Conservation (phyloP, 1,140 invertebrate species). For the Yoshiicerus persimilis region DNA sequence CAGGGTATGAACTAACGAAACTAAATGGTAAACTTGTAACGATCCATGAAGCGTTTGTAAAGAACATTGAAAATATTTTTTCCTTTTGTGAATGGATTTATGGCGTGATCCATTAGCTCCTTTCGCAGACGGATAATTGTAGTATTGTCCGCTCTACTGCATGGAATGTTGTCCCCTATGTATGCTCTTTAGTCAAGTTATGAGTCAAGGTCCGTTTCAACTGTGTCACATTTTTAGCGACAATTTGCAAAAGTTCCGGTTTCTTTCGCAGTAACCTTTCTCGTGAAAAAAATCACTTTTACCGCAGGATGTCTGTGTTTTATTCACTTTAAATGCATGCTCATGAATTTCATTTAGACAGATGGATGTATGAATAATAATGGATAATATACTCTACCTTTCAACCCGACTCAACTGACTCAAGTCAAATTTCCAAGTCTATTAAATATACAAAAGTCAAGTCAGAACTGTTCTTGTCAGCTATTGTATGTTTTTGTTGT, state of each 20-base stretch:
- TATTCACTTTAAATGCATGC: not conserved
- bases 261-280: not conserved
- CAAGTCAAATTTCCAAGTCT: not conserved
- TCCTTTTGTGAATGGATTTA: not conserved
- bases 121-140: slow-evolving; percentile 1
- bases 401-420: not conserved
- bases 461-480: not conserved
- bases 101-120: slow-evolving; percentile 4
- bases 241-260: not conserved
- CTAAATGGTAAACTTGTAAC: not conserved
- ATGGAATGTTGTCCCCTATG: not conserved
- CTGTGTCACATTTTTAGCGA: slow-evolving; percentile 2
- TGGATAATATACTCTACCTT: not conserved
- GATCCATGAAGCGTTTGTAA: not conserved
- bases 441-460: not conserved
- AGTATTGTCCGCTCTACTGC: not conserved
- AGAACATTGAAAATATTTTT: slow-evolving; percentile 2
- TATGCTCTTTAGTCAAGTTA: not conserved
- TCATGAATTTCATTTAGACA: not conserved
- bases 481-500: not conserved
- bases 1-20: not conserved
- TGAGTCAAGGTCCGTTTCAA: slow-evolving; percentile 2
- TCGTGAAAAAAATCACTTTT: not conserved
- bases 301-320: slow-evolving; percentile 1
- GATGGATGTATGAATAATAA: not conserved